Evolutionary conservation across 2,797 vertebrate genomes (phyloP), one percentile per base, ranked within the genome.

Genomic region (Hydrocynus forskahlii): DNA sequence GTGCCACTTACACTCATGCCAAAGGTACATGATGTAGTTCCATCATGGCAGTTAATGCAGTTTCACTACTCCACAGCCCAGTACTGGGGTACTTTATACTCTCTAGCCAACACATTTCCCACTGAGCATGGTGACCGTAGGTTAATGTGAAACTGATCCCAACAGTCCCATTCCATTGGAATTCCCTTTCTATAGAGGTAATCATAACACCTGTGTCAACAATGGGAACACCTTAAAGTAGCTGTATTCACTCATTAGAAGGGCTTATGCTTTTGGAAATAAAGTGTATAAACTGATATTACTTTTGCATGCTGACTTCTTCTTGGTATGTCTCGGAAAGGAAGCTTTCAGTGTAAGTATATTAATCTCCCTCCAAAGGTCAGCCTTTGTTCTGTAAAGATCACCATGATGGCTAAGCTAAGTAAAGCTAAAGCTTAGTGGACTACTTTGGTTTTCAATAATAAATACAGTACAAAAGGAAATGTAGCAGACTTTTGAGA

Each of bases 401-500:
- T 75, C 40, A 59, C 17, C 62, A 75, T 40, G 10, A 52, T 52
- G 0, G 48, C 48, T 52, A 52, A 52, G 13, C 79, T 35, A 48
- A 67, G 35, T 12, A 45, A 68, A 68, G 64, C 35, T 43, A 69
- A 75, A 38, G 21, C 7, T 75, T 75, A 14, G 35, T 64, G 17
- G 14, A 25, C 57, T 29, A 38, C 16, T 21, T 25, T 81, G 21
- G 55, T 66, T 75, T 50, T 70, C 25, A 19, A 23, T 35, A 73
- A 40, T 40, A 35, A 40, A 66, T 21, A 63, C 25, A 62, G 13
- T 52, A 35, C 57, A 62, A 29, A 52, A 57, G 59, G 43, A 71
- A 81, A 76, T 63, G 29, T 16, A 76, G 57, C 57, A 45, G 74
- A 76, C 48, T 38, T 71, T 70, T 76, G 40, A 69, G 57, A 25